These are phyloP conservation scores for Acanthopleura granulata DNA, from an alignment of 2,888 invertebrate genomes.

Conservation along the genomic window DNA sequence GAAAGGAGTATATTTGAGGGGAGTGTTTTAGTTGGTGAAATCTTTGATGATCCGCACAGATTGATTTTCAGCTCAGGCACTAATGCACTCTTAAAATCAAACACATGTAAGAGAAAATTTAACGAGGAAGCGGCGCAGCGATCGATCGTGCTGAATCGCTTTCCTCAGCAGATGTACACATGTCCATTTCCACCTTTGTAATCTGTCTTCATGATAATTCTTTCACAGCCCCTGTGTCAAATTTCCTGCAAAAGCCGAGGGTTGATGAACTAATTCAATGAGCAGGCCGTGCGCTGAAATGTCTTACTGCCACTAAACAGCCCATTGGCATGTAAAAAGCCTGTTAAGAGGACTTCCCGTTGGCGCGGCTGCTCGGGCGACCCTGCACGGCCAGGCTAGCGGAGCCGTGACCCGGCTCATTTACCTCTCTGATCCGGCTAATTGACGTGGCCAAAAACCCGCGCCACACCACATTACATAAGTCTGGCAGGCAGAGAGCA, in stretches of 20 bases:
- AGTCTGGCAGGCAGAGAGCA: not conserved
- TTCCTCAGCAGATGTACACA: not conserved
- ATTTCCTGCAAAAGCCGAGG: slow-evolving; percentile 9
- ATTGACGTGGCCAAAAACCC: not conserved
- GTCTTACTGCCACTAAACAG: slow-evolving; percentile 4
- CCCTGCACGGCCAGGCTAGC: not conserved
- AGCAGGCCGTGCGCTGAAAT: slow-evolving; percentile 10
- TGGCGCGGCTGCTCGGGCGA: not conserved
- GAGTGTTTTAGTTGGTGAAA: not conserved
- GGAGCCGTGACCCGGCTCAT: slow-evolving; percentile 8
- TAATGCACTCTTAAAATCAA: slow-evolving; percentile 19
- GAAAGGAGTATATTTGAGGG: too few species aligned
- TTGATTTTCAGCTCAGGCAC: slow-evolving; percentile 11
- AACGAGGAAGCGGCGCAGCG: not conserved
- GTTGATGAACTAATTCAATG: slow-evolving; percentile 7
- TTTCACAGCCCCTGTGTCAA: slow-evolving; percentile 16
- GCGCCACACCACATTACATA: not conserved
- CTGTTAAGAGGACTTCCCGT: slow-evolving; percentile 5
- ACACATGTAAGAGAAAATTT: slow-evolving; percentile 16
- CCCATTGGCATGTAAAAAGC: slow-evolving; percentile 18
- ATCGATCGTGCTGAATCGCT: slow-evolving; percentile 8
- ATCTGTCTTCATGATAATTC: slow-evolving; percentile 18
- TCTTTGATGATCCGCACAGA: not conserved
- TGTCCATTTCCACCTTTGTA: slow-evolving; percentile 13
- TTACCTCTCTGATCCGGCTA: not conserved